Conservation (phyloP, 2,797 vertebrate species). For the Neomorphus geoffroyi region DNA sequence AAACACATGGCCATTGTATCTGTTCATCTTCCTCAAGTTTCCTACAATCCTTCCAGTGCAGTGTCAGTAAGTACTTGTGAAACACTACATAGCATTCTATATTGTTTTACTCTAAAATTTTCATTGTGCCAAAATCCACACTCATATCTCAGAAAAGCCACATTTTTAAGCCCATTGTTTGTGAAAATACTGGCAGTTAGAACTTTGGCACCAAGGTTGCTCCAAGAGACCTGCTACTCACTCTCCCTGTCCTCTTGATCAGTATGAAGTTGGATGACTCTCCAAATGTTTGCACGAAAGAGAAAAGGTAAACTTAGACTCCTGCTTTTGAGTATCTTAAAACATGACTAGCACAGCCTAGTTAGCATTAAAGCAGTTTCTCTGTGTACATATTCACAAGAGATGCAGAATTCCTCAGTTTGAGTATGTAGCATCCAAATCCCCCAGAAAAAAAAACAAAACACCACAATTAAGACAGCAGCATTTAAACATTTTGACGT, state of each 20-base stretch:
- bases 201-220: neutral
- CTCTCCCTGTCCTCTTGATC: neutral
- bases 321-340: neutral
- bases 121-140: neutral
- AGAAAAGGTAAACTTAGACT: neutral
- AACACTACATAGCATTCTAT: neutral
- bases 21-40: neutral
- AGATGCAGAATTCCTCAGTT: neutral
- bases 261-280: neutral
- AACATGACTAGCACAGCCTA: rapidly evolving
- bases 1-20: neutral
- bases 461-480: neutral
- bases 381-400: neutral
- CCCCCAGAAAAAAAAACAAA: neutral
- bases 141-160: neutral
- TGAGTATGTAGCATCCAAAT: neutral
- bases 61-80: neutral
- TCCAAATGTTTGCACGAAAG: neutral
- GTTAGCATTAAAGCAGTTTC: neutral
- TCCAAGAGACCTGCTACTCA: neutral
- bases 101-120: neutral
- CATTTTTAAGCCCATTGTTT: neutral
- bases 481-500: neutral
- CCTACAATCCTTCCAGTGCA: neutral
- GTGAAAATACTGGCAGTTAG: neutral